These are phyloP conservation scores for Pseudopleuronectes americanus DNA, from an alignment of 2,797 vertebrate species.

Conservation along the genomic window DNA sequence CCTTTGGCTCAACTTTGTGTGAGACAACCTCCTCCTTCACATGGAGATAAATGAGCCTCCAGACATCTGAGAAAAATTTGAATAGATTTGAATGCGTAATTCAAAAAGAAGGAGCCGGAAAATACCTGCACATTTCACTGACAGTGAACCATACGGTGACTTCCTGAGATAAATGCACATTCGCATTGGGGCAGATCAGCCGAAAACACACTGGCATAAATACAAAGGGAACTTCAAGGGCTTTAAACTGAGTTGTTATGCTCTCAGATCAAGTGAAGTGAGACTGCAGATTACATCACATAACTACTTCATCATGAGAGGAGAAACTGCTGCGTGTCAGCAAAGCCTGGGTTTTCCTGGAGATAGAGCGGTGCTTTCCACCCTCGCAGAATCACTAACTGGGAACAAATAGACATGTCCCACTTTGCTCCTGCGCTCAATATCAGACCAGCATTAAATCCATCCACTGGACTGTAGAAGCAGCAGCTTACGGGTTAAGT, in stretches of 20 bases:
- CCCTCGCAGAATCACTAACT: background rate
- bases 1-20: conserved; percentile 50
- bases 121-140: background rate
- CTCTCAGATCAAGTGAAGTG: background rate
- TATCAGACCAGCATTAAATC: background rate
- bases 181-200: no score
- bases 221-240: background rate
- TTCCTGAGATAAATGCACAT: background rate
- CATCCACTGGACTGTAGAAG: background rate
- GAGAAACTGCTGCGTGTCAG: background rate
- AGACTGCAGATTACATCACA: background rate
- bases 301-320: background rate
- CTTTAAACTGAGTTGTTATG: background rate
- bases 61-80: conserved; percentile 29
- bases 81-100: conserved; percentile 35
- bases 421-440: background rate
- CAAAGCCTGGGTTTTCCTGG: background rate
- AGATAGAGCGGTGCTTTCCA: background rate
- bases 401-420: background rate
- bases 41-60: conserved; percentile 61
- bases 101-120: background rate
- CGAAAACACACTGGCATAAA: background rate
- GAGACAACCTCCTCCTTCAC: conserved; percentile 55
- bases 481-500: background rate
- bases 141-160: background rate